These are phyloP conservation scores for Venustaconcha ellipsiformis DNA, from an alignment of 1,140 invertebrate species.

Conservation along the genomic window DNA sequence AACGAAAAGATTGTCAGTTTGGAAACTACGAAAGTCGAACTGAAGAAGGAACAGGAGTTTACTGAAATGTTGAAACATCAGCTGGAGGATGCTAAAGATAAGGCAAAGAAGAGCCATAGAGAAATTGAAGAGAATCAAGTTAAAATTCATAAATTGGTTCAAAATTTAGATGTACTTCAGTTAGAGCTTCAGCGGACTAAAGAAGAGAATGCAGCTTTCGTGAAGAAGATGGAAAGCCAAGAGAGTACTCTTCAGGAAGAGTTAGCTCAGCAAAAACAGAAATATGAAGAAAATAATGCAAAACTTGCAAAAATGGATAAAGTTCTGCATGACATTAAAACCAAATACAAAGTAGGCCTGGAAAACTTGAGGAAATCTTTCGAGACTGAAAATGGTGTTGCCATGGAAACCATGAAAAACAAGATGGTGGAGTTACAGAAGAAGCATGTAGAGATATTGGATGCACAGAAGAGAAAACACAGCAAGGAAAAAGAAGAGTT, in stretches of 20 bases:
- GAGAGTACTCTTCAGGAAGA: conserved; percentile 5
- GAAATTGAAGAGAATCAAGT: no score
- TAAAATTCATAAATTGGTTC: no score
- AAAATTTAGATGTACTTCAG: no score
- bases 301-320: conserved; percentile 27
- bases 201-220: no score
- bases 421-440: conserved; percentile 39
- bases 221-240: no score
- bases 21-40: no score
- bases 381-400: conserved; percentile 32
- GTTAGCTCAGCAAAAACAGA: conserved; percentile 18
- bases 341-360: conserved; percentile 27
- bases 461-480: conserved; percentile 37
- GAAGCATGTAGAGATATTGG: conserved; percentile 32
- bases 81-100: no score
- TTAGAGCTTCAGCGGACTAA: no score
- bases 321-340: conserved; percentile 27
- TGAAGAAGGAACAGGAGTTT: no score
- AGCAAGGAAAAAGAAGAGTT: conserved; percentile 34
- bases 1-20: no score
- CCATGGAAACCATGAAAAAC: conserved; percentile 41
- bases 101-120: no score
- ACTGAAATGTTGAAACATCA: no score
- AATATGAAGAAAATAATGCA: conserved; percentile 21
- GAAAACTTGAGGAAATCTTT: conserved; percentile 25